Evolutionary conservation across 1,140 invertebrate genomes (phyloP).

Genomic region (Drosophila truncata): DNA sequence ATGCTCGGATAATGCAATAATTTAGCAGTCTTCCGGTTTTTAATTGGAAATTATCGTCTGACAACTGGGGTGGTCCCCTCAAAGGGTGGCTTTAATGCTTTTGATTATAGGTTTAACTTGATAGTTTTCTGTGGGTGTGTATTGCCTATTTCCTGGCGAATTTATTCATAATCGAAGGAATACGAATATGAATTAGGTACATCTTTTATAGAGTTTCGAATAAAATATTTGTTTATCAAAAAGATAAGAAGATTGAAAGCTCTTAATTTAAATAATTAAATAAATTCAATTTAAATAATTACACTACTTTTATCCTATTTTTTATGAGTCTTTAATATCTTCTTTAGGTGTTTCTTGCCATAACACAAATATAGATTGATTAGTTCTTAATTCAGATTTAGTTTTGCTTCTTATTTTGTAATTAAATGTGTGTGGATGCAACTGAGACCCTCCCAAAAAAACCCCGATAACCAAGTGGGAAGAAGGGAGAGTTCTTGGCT

Average conservation of each 20-base stretch:
- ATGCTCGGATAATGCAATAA: slow-evolving; percentile 73
- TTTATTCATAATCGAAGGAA: neutral
- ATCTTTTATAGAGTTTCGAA: neutral
- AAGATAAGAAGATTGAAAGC: no score
- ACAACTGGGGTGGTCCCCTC: slow-evolving; percentile 60
- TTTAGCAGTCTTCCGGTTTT: slow-evolving; percentile 76
- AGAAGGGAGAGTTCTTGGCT: slow-evolving; percentile 13
- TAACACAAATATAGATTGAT: neutral
- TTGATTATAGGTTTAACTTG: slow-evolving; percentile 51
- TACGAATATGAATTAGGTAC: neutral
- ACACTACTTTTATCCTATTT: no score
- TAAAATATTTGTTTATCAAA: no score
- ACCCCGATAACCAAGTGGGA: neutral
- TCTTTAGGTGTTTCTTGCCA: neutral
- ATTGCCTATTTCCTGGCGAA: neutral
- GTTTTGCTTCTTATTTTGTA: neutral
- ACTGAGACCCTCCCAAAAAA: slow-evolving; percentile 13
- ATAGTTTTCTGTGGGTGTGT: neutral
- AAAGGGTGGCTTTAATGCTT: slow-evolving; percentile 41
- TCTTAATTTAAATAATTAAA: no score
- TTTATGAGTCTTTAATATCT: neutral
- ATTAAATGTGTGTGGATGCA: neutral
- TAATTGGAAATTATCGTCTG: slow-evolving; percentile 61
- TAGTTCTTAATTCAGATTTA: no score
- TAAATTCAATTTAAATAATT: no score